These are phyloP conservation scores for Lasioglossum vierecki DNA, from an alignment of 2,888 invertebrate genomes.

Conservation along the genomic window DNA sequence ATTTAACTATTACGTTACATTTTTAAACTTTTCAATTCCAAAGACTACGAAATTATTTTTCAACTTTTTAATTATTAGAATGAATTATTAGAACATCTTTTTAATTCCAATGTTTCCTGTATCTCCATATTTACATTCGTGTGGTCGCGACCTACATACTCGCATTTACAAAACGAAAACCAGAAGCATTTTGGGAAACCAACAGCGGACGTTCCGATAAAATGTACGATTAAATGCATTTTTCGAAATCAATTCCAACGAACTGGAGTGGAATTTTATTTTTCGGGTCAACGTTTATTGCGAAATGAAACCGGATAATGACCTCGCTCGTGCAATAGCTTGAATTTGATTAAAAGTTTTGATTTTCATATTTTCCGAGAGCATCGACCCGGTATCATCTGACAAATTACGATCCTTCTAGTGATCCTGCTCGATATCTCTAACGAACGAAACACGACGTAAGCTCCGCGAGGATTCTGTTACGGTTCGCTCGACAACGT, in stretches of 20 bases:
- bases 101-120: not conserved
- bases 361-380: not conserved
- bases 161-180: not conserved
- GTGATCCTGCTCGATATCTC: not conserved
- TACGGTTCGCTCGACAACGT: conserved; percentile 25
- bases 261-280: not conserved
- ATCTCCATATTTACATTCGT: not conserved
- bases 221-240: not conserved
- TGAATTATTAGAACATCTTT: not conserved
- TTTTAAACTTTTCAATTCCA: not conserved
- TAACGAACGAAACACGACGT: not conserved
- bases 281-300: not conserved
- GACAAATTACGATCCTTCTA: not conserved
- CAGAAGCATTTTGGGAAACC: not conserved
- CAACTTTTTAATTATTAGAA: too few relatives aligned
- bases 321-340: not conserved
- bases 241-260: not conserved
- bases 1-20: not conserved
- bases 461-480: conserved; percentile 20
- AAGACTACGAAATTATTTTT: not conserved
- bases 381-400: not conserved
- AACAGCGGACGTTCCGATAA: not conserved
- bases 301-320: not conserved
- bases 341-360: not conserved
- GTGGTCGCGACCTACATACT: not conserved